Evolutionary conservation across 2,113 vertebrate genomes (phyloP).

Genomic region (Tenebrosternarchus preto): DNA sequence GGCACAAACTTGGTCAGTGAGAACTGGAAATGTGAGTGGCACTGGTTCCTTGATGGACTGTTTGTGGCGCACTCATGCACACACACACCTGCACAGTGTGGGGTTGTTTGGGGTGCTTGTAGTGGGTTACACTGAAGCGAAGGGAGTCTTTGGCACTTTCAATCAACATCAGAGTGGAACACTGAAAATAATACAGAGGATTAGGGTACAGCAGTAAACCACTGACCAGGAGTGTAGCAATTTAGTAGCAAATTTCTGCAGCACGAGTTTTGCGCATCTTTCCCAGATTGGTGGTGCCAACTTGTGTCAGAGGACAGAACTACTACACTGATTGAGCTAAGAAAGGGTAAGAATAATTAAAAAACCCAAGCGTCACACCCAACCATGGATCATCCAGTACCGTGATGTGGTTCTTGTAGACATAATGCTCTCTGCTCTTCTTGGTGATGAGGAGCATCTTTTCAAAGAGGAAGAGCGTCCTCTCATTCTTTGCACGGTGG

Average conservation of each 20-base stretch:
- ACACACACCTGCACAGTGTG: constrained; percentile 87
- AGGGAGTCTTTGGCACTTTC: constrained; percentile 91
- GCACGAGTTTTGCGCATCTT: too few species aligned
- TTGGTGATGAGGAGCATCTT: constrained; percentile 91
- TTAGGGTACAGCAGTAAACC: background rate
- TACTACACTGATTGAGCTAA: too few species aligned
- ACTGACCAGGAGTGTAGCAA: background rate
- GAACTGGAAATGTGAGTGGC: background rate
- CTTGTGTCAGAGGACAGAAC: background rate
- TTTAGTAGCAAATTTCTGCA: too few species aligned
- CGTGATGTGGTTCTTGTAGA: constrained; percentile 90
- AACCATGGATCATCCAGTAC: constrained; percentile 64
- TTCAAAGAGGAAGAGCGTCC: constrained; percentile 93
- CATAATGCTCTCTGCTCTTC: constrained; percentile 88
- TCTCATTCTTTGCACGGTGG: constrained; percentile 87
- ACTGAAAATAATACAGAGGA: constrained; percentile 70
- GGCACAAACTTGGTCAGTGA: background rate
- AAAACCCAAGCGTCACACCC: background rate
- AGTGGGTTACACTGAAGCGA: constrained; percentile 92
- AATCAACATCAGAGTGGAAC: constrained; percentile 92
- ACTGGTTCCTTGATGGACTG: background rate
- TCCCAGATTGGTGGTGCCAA: background rate
- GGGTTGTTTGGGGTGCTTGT: constrained; percentile 91
- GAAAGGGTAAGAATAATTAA: background rate
- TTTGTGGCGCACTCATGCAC: background rate